A percentile compares a stretch with the other conserved stretches of the same genome.
phyloP scores from a whole-genome alignment of 2,797 vertebrate species.

The Brachyrhaphis roseni region DNA sequence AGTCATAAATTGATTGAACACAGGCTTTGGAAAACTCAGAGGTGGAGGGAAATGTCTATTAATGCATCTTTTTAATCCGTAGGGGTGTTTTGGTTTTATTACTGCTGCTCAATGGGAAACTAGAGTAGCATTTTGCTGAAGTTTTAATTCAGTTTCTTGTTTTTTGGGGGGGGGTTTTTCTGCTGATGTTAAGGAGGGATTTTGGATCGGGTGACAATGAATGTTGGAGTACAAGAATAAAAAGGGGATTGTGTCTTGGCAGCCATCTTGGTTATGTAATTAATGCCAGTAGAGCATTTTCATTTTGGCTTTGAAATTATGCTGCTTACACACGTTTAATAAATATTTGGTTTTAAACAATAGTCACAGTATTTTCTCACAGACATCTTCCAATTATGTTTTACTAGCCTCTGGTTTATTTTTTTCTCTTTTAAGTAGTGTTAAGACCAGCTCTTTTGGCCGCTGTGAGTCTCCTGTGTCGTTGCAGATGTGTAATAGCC shows the following conservation, averaged over 20 bases:
- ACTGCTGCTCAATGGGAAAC: conserved; percentile 51
- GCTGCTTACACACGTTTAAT: neutral
- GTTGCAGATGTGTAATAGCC: conserved; percentile 68
- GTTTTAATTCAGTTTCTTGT: conserved; percentile 17
- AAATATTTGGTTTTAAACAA: conserved; percentile 10
- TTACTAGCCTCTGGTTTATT: conserved; percentile 48
- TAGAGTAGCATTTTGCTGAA: conserved; percentile 24
- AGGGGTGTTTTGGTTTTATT: conserved; percentile 31
- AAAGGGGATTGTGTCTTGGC: conserved; percentile 69
- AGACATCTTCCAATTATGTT: conserved; percentile 23
- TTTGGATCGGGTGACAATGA: conserved; percentile 36
- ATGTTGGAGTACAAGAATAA: conserved; percentile 24
- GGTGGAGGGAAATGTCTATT: conserved; percentile 46
- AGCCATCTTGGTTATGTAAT: conserved; percentile 64
- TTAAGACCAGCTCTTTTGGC: conserved; percentile 64
- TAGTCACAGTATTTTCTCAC: conserved; percentile 9
- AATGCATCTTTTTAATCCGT: conserved; percentile 49
- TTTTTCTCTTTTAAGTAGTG: conserved; percentile 22
- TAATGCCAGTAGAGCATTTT: conserved; percentile 69
- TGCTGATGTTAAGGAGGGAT: conserved; percentile 27
- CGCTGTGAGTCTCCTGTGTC: conserved; percentile 65
- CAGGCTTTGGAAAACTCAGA: conserved; percentile 12
- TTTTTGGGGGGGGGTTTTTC: conserved; percentile 21
- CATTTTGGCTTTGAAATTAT: conserved; percentile 38
- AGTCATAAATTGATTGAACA: conserved; percentile 37